Evolutionary conservation across 2,113 vertebrate species (phyloP), one percentile per base, ranked within the genome.

Genomic region (Gobio gobio): DNA sequence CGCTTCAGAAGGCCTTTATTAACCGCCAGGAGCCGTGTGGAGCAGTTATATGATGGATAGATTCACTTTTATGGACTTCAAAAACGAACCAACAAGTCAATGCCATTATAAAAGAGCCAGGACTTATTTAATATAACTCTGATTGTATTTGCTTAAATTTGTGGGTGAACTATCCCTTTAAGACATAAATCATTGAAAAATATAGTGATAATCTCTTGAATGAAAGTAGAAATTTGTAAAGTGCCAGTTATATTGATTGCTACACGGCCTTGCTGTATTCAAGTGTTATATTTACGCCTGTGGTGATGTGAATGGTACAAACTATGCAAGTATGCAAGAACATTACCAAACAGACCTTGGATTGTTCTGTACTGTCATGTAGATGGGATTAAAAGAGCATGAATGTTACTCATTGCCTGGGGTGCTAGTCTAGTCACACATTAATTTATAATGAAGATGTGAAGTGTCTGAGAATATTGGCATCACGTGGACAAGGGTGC

Each of bases 381-480:
- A 51, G 33, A 40, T 64, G 47, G 6, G 22, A 77, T 78, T 78
- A 56, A 64, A 85, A 58, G 29, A 58, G 16, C 68, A 40, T 66
- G 3, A 33, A n/a, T 49, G 33, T 63, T 78, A 70, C 80, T 78
- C 56, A 24, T 59, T 29, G 85, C 85, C 73, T 2, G 36, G n/a
- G 64, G 64, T 4, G 26, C 47, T 49, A 47, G n/a, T 49, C 72
- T 47, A 29, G 59, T 77, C 59, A 22, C 54, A 24, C 26, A 14
- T 70, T 78, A 18, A 77, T 84, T 84, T 84, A 84, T 64, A 76
- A 77, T 78, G 47, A 77, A 36, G 33, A 51, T 77, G 72, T 77
- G 77, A 64, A 47, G 29, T 61, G 72, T 56, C 74, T 56, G 24
- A 66, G 26, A 82, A 51, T 82, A 29, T 56, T 54, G 36, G 16